Evolutionary conservation across 2,888 invertebrate genomes (phyloP).

Genomic region (Zhuqinia jingwanae): DNA sequence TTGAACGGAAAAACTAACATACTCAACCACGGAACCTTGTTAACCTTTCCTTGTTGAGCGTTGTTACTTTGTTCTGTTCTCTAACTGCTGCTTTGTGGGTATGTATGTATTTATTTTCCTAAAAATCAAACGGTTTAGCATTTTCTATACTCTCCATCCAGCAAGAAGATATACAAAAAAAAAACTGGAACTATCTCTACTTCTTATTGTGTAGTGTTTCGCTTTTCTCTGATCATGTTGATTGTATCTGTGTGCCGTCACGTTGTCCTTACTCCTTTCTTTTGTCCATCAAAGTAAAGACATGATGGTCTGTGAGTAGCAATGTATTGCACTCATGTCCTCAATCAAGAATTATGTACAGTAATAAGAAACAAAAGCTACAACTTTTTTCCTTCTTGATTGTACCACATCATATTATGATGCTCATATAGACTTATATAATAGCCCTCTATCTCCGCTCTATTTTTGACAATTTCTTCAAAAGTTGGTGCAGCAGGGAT

Average conservation of each 20-base stretch:
- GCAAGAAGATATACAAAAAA: not conserved
- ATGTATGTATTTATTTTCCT: not conserved
- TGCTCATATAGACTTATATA: no score
- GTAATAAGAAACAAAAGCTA: slow-evolving; percentile 59
- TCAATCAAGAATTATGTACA: slow-evolving; percentile 56
- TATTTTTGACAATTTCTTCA: not conserved
- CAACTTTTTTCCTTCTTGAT: slow-evolving; percentile 53
- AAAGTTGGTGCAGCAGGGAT: not conserved
- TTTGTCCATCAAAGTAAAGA: slow-evolving; percentile 45
- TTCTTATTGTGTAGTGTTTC: not conserved
- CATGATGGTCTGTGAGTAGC: not conserved
- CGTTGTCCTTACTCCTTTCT: slow-evolving; percentile 29
- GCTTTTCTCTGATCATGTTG: not conserved
- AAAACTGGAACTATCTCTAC: no score
- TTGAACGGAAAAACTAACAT: not conserved
- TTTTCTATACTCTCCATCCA: no score
- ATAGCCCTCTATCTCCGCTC: not conserved
- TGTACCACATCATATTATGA: slow-evolving; percentile 34
- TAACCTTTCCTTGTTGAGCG: slow-evolving; percentile 41
- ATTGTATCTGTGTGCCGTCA: not conserved
- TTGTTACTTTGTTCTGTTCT: not conserved
- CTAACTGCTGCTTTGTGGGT: not conserved
- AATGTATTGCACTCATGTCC: slow-evolving; percentile 49
- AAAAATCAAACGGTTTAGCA: slow-evolving; percentile 31
- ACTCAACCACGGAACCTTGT: slow-evolving; percentile 17